phyloP scores from a whole-genome alignment of 2,797 vertebrate genomes.

The Dryobates pubescens region DNA sequence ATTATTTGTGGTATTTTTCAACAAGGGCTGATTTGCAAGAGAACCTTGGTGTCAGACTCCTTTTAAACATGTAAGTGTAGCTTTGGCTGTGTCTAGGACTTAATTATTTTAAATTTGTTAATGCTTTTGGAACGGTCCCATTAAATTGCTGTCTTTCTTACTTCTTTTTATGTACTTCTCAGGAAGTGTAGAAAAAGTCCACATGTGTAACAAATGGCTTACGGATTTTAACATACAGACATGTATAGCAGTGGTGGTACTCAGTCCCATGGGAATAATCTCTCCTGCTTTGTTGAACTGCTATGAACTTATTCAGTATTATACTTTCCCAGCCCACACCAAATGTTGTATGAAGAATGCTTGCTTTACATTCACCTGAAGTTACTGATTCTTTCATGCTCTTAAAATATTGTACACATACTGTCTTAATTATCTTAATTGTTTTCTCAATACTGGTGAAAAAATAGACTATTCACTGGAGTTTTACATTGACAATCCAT shows the following conservation, averaged over 20 bases:
- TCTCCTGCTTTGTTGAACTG: neutral
- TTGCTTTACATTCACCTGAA: neutral
- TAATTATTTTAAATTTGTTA: neutral
- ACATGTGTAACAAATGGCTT: neutral
- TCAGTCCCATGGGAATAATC: neutral
- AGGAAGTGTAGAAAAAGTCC: neutral
- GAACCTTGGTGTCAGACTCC: neutral
- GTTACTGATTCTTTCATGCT: neutral
- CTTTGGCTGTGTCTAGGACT: neutral
- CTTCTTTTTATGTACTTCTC: neutral
- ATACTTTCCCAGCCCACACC: neutral
- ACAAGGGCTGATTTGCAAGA: neutral
- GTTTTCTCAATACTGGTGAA: neutral
- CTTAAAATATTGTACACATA: neutral
- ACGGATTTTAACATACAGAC: neutral
- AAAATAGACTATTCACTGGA: neutral
- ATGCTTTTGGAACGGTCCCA: neutral
- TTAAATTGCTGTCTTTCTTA: neutral
- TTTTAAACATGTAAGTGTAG: neutral
- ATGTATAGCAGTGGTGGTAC: neutral
- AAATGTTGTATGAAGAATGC: neutral
- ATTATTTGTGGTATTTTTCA: neutral
- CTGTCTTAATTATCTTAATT: neutral
- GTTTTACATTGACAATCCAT: neutral
- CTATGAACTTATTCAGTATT: neutral